Conservation (phyloP, 1,140 invertebrate genomes). For the Drosophila orosa region DNA sequence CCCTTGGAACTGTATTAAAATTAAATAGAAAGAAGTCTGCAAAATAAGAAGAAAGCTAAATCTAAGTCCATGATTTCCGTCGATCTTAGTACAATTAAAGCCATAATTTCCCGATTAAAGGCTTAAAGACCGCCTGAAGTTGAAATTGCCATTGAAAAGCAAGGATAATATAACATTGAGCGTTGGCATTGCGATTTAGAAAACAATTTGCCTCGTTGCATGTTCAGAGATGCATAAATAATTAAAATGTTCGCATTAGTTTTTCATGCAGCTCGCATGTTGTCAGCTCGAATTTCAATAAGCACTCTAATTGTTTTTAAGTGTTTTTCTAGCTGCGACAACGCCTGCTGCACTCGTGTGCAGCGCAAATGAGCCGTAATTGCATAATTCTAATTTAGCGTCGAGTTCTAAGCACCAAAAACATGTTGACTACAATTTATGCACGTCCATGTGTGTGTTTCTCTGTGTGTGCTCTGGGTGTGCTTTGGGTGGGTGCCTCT, state of each 20-base stretch:
- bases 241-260: conserved; percentile 73
- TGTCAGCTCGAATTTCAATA: conserved; percentile 74
- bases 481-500: background rate
- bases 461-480: background rate
- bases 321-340: conserved; percentile 68
- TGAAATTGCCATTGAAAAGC: conserved; percentile 7
- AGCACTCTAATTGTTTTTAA: conserved; percentile 83
- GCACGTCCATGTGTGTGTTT: conserved; percentile 37
- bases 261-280: conserved; percentile 64
- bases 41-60: background rate
- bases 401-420: conserved; percentile 73
- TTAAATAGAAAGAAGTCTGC: background rate
- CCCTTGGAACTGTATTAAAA: background rate
- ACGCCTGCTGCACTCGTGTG: conserved; percentile 11
- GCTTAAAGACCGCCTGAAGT: background rate
- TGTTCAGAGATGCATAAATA: conserved; percentile 70
- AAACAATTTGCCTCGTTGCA: conserved; percentile 69
- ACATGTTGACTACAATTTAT: conserved; percentile 69
- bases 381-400: conserved; percentile 82
- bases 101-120: background rate
- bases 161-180: background rate
- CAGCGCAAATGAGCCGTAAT: conserved; percentile 79
- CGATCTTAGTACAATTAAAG: background rate
- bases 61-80: background rate
- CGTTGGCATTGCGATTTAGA: conserved; percentile 45